Evolutionary conservation across 1,140 invertebrate genomes (phyloP), one percentile per base, ranked within the genome.

Genomic region (Anagrus nilaparvatae): DNA sequence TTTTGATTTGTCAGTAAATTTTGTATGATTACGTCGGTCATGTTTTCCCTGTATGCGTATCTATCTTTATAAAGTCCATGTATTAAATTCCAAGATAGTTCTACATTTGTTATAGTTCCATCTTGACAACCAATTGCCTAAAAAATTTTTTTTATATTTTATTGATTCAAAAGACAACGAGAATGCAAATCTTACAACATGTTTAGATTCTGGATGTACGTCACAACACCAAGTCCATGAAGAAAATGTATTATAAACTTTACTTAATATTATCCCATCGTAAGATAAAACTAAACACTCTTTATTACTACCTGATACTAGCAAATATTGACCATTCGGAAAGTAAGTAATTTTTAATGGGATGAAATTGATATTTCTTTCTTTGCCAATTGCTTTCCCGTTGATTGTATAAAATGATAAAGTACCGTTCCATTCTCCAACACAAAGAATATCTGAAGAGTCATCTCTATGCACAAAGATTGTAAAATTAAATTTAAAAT

Each of bases 1-100:
- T 95, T 97, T 58, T 94, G 87, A 49, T 95, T 90, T 0, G 87
- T 89, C 18, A 93, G 78, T 16, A 99, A 73, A 70, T 99, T 88
- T 55, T 99, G 95, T 55, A 99, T 92, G 46, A 97, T 92, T 14
- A 99, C 90, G 71, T 99, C 96, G 12, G 93, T 97, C 91, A 98
- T 95, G 60, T 96, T 95, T 63, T 98, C 93, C 45, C 96, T 76
- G 61, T 77, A 86, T 5, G 94, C 94, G 64, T 99, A 99, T 51
- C 89, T 75, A 55, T 97, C 93, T 37, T 79, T 79, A 60, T 95
- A 96, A 5, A 99, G 62, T 3, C 92, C 93, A 67, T 99, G 95
- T 3, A 99, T 89, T 13, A 91, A 91, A 49, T 82, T 89, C 54
- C 96, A 93, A 8, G 87, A 79, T 23, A 98, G 61, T 62, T 96